Evolutionary conservation across 2,113 vertebrate genomes (phyloP).

Genomic region (Alligator mississippiensis): DNA sequence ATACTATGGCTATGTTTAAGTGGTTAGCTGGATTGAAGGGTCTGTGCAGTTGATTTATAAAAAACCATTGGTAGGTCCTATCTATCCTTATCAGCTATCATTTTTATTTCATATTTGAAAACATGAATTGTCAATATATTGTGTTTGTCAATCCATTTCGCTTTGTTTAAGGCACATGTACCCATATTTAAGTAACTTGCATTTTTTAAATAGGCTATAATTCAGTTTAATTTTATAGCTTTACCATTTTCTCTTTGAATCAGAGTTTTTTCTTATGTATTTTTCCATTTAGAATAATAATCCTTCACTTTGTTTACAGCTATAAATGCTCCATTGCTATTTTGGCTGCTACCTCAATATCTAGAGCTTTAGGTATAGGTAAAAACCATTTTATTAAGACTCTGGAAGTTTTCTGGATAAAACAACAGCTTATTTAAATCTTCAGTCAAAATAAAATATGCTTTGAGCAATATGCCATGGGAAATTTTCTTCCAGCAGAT

Average conservation of each 20-base stretch:
- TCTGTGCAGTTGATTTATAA: neutral
- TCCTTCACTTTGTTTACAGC: neutral
- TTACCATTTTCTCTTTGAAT: neutral
- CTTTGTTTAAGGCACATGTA: neutral
- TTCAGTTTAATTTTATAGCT: neutral
- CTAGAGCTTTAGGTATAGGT: neutral
- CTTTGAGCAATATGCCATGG: neutral
- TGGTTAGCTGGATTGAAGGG: neutral
- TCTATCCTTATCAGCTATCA: neutral
- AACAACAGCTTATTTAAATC: slow-evolving; percentile 28
- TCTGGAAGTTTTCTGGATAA: neutral
- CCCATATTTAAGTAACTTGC: neutral
- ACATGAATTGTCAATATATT: neutral
- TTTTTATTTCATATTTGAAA: neutral
- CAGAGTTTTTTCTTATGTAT: neutral
- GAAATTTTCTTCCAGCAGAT: neutral
- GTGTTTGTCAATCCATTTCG: neutral
- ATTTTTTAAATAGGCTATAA: neutral
- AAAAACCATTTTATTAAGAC: neutral
- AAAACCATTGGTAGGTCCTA: neutral
- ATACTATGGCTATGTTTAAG: neutral
- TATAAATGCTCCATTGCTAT: neutral
- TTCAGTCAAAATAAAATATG: slow-evolving; percentile 9
- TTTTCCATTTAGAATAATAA: neutral
- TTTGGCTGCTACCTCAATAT: neutral